Evolutionary conservation across 2,888 invertebrate species (phyloP).

Genomic region (Physocephala rufipes): DNA sequence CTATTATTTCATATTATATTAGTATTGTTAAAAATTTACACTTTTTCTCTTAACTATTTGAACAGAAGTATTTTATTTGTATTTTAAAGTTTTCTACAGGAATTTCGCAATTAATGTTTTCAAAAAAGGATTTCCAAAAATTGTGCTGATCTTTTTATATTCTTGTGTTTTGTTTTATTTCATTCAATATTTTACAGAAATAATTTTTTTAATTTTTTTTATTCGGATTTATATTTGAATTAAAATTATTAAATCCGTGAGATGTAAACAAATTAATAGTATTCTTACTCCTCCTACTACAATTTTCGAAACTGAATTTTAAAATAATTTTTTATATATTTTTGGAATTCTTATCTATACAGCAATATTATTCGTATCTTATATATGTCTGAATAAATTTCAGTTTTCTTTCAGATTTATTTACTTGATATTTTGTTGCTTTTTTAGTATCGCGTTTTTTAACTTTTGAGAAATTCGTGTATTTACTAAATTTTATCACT

Average conservation of each 20-base stretch:
- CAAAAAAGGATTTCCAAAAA: neutral
- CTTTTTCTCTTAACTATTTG: conserved; percentile 10
- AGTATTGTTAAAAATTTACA: conserved; percentile 26
- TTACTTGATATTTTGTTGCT: neutral
- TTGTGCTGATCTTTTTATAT: neutral
- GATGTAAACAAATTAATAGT: too few species aligned
- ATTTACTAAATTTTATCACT: conserved; percentile 14
- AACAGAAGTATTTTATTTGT: too few species aligned
- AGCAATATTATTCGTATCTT: conserved; percentile 18
- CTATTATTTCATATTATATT: conserved; percentile 36
- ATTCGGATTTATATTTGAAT: conserved; percentile 34
- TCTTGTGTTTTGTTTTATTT: neutral
- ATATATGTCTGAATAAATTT: conserved; percentile 13
- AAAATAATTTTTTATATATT: conserved; percentile 30
- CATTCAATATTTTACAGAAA: too few species aligned
- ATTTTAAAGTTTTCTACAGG: too few species aligned
- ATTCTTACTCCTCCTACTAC: too few species aligned
- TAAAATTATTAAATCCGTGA: conserved; percentile 20
- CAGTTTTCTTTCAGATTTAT: neutral
- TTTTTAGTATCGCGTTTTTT: neutral
- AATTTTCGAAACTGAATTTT: conserved; percentile 20
- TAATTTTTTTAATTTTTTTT: conserved; percentile 11
- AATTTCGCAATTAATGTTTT: too few species aligned
- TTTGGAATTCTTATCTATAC: conserved; percentile 35
- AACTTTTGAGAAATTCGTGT: neutral